Base-by-base conservation (phyloP, 2,888 invertebrate genomes). In the Cephus pulcher region DNA sequence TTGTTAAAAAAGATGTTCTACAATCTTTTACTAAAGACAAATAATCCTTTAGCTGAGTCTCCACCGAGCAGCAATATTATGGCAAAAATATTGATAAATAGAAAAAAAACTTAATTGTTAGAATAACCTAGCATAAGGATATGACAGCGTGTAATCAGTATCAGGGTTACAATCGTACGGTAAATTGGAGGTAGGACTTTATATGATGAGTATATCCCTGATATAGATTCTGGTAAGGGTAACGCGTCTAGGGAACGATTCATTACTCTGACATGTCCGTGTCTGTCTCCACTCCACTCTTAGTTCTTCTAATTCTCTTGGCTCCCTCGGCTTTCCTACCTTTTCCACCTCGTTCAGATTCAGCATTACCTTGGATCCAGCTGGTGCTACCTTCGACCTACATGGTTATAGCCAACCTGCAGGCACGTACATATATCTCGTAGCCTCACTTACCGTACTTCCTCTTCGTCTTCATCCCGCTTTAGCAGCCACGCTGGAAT, bases 181-280 rank as follows among this genome's bases (percentile, higher is more conserved):
- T 80, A 82, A 83, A 84, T 84, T 82, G 82, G 77, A 81, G 79
- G 81, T 80, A 81, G 80, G 73, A 82, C 76, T 80, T 82, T 80
- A 80, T 80, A 79, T 74, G 81, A 82, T 34, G 81, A 78, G 80
- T 71, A 73, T 78, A 78, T 82, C 35, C 81, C 78, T 76, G 79
- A 79, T 73, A 33, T 69, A 73, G 78, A 32, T 71, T n/a, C 79
- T 81, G 78, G 76, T 76, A 78, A 76, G 78, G 84, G 84, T 85
- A 84, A 85, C 86, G 83, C 84, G 84, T 80, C 84, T 82, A 80
- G 84, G 84, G 84, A 88, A 81, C 87, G 83, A 88, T 88, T 88
- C 87, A 87, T 88, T 88, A 87, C 87, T 82, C 82, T 82, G 84
- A 84, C 86, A 87, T 85, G 85, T 85, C 83, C 87, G 82, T 82